These are phyloP conservation scores for Rhabditophanes sp. DNA, from an alignment of 2,888 invertebrate species.

Conservation along the genomic window DNA sequence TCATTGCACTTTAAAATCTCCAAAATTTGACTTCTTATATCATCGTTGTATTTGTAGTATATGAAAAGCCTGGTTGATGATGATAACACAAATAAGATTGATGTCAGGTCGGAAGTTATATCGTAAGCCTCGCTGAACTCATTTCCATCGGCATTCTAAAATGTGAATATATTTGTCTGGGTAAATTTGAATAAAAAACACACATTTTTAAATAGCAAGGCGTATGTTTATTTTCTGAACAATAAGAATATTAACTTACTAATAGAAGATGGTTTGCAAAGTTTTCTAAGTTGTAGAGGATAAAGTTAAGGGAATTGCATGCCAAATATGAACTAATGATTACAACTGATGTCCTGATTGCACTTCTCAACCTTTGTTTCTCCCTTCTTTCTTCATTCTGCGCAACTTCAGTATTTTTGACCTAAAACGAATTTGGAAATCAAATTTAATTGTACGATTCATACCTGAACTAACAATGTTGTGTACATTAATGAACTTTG, in stretches of 20 bases:
- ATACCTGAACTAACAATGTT: background rate
- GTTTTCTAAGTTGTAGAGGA: constrained; percentile 19
- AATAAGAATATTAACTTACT: no score
- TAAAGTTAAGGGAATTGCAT: constrained; percentile 23
- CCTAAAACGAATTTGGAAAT: constrained; percentile 1
- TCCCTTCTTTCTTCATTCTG: constrained; percentile 9
- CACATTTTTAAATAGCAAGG: no score
- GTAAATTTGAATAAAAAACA: no score
- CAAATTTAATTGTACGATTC: background rate
- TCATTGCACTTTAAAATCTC: no score
- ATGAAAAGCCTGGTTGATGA: constrained; percentile 24
- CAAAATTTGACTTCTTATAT: constrained; percentile 10
- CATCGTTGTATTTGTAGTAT: constrained; percentile 27
- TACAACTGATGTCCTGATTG: constrained; percentile 21
- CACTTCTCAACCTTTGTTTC: constrained; percentile 14
- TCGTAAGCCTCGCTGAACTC: constrained; percentile 18
- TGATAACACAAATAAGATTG: constrained; percentile 22
- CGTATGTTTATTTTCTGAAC: no score
- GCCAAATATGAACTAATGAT: constrained; percentile 25
- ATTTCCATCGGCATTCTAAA: constrained; percentile 13
- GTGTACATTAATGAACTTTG: constrained; percentile 7
- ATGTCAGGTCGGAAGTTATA: constrained; percentile 17
- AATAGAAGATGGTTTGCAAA: constrained; percentile 11
- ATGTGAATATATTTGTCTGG: constrained; percentile 2
- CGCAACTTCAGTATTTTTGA: constrained; percentile 5